Evolutionary conservation across 2,113 vertebrate species (phyloP), one percentile per base, ranked within the genome.

Genomic region (Malurus melanocephalus): DNA sequence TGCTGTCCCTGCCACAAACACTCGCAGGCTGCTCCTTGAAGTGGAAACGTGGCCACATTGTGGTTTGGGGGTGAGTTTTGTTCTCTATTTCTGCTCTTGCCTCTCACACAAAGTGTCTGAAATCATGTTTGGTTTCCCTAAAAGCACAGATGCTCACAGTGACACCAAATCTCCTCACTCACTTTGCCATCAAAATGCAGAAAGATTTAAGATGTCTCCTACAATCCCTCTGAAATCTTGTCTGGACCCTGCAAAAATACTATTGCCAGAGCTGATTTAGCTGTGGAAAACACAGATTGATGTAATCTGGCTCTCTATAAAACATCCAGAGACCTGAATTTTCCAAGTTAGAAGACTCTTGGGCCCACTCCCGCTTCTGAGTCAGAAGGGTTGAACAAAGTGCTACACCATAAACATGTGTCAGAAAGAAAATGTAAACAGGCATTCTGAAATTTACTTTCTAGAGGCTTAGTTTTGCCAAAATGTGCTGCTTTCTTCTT

Each of bases 61-160:
- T 49, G 76, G 56, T 26, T 80, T 67, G 14, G 30, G 33, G 38
- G 16, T 33, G 32, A 88, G 32, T 26, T 74, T 57, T 85, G 27
- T 40, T 92, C 72, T 78, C 83, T 61, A 1, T 66, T 79, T 87
- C 81, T 75, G 7, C 22, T 66, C 28, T 26, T 80, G 11, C 48
- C 14, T 93, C 55, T 78, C 81, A 67, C 57, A 72, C 13, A 35
- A 40, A 40, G 26, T 6, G 11, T n/a, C 61, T 53, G 19, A 87
- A 73, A 60, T 48, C 9, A n/a, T 48, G 73, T 80, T 48, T 83
- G 18, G 38, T 82, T 88, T 93, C 2, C 0, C 43, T 60, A 16
- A 3, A 4, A 18, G 20, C 22, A 46, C 43, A 56, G 66, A 14
- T 0, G 1, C 8, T 1, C 5, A 3, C 1, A 6, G 23, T 13